These are phyloP conservation scores for Amphiprion percula DNA, from an alignment of 2,113 vertebrate genomes.

Conservation along the genomic window DNA sequence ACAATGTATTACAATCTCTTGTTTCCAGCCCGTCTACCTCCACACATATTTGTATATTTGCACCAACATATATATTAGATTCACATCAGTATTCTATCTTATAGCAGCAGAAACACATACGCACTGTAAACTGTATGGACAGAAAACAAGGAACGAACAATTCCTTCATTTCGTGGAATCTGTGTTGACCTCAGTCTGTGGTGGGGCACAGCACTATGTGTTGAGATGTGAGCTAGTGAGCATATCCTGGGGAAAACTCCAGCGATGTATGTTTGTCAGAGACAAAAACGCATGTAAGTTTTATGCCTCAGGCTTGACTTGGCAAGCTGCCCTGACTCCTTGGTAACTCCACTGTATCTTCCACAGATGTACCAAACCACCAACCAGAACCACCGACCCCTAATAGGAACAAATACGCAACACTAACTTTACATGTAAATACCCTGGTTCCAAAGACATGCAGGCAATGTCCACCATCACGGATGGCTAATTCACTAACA, in stretches of 20 bases:
- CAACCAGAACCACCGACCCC: conserved; percentile 76
- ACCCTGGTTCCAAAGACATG: conserved; percentile 76
- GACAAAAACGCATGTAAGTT: conserved; percentile 64
- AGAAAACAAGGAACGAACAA: conserved; percentile 71
- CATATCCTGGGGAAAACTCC: conserved; percentile 62
- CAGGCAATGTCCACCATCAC: conserved; percentile 83
- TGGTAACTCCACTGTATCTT: conserved; percentile 85
- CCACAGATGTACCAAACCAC: conserved; percentile 86
- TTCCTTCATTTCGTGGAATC: conserved; percentile 73
- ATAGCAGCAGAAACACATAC: conserved; percentile 70
- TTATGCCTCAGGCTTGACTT: conserved; percentile 73
- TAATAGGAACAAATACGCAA: conserved; percentile 72
- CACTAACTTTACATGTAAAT: conserved; percentile 70
- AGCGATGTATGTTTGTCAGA: conserved; percentile 62
- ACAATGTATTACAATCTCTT: conserved; percentile 37
- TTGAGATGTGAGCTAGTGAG: conserved; percentile 78
- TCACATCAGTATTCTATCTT: conserved; percentile 66
- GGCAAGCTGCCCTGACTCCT: conserved; percentile 81
- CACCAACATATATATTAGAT: conserved; percentile 62
- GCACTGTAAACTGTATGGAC: conserved; percentile 69
- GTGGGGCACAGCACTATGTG: conserved; percentile 78
- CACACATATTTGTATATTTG: conserved; percentile 60
- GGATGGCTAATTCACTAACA: conserved; percentile 76
- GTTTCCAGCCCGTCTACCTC: conserved; percentile 42
- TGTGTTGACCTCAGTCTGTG: conserved; percentile 73